These are phyloP conservation scores for Noctua fimbriata DNA, from an alignment of 2,888 invertebrate species.

Conservation along the genomic window DNA sequence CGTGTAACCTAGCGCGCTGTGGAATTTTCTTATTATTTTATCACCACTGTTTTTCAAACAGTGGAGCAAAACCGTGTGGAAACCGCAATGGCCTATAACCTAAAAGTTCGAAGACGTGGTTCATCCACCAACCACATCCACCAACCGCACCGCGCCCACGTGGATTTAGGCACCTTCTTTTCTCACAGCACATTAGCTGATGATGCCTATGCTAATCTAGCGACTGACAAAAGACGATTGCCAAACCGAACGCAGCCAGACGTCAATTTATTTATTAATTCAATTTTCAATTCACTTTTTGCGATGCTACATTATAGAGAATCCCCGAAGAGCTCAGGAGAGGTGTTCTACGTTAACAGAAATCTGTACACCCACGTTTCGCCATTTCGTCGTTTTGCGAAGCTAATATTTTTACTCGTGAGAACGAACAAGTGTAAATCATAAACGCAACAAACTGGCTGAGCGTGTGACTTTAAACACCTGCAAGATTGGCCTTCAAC, in stretches of 20 bases:
- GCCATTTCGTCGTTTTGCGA: not conserved
- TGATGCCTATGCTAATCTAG: not conserved
- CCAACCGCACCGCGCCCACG: not conserved
- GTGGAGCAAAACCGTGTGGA: not conserved
- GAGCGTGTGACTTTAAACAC: slow-evolving; percentile 13
- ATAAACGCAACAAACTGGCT: not conserved
- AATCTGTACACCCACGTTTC: not conserved
- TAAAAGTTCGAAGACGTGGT: not conserved
- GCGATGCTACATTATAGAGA: not conserved
- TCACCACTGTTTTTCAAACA: no score
- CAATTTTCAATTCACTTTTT: no score
- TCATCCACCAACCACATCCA: not conserved
- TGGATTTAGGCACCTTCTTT: not conserved
- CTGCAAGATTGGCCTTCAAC: slow-evolving; percentile 1
- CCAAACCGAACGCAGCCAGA: not conserved
- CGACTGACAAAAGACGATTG: not conserved
- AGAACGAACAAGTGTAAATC: slow-evolving; percentile 31
- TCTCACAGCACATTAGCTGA: not conserved
- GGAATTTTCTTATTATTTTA: not conserved
- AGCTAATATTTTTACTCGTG: slow-evolving; percentile 10
- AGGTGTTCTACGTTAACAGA: not conserved
- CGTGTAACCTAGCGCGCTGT: not conserved
- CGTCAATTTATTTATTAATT: no score
- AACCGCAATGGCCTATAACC: not conserved
- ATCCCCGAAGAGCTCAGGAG: not conserved